These are phyloP conservation scores for Pseudomyrmex cubaensis DNA, from an alignment of 1,140 invertebrate species.

Conservation along the genomic window DNA sequence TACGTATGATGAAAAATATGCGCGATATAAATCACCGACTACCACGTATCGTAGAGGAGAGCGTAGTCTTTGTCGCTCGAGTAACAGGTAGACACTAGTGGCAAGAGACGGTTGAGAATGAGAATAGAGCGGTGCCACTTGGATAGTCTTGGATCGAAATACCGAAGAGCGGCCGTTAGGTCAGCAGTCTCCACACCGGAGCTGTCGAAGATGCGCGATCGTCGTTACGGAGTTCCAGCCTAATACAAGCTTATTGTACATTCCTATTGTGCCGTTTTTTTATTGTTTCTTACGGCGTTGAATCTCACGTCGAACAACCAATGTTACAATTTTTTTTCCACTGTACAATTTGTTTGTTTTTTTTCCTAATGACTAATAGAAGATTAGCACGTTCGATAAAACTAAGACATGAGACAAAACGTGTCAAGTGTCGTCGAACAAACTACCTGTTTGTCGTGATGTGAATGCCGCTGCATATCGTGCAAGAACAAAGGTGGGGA, in stretches of 20 bases:
- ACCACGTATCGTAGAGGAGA: conserved; percentile 3
- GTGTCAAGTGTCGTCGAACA: too few species aligned
- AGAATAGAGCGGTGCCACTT: conserved; percentile 71
- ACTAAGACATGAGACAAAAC: not conserved
- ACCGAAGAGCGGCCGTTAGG: conserved; percentile 47
- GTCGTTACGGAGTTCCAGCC: not conserved
- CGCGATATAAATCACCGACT: too few species aligned
- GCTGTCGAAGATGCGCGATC: too few species aligned
- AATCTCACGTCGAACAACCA: not conserved
- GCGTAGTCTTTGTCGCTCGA: conserved; percentile 71
- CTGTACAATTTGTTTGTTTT: too few species aligned
- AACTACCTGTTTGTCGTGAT: not conserved
- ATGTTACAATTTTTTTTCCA: not conserved
- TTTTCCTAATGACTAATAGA: not conserved
- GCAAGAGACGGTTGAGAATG: conserved; percentile 69
- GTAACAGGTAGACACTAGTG: conserved; percentile 81
- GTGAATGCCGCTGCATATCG: conserved; percentile 62
- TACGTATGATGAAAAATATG: too few species aligned
- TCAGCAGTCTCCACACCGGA: conserved; percentile 50
- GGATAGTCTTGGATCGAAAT: conserved; percentile 72
- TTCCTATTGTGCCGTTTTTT: not conserved
- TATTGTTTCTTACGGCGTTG: not conserved
- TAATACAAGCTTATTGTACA: not conserved
- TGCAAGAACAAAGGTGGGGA: conserved; percentile 40
- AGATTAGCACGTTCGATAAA: not conserved